Evolutionary conservation across 2,113 vertebrate genomes (phyloP).

Genomic region (Hoplias malabaricus): DNA sequence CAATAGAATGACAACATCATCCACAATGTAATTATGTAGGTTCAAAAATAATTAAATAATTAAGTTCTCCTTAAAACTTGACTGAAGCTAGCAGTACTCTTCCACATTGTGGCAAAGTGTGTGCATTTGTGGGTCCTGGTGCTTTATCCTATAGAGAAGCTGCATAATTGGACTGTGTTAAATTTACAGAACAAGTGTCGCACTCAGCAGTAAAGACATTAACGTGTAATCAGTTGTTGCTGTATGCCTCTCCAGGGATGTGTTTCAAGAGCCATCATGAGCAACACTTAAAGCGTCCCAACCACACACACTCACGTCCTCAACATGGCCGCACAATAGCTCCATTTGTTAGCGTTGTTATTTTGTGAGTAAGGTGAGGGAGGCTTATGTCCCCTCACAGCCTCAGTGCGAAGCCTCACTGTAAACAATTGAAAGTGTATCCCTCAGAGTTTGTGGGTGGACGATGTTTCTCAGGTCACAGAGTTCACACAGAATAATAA

Average conservation of each 20-base stretch:
- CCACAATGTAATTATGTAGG: no score
- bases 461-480: background rate
- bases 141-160: background rate
- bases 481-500: background rate
- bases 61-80: no score
- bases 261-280: conserved; percentile 20
- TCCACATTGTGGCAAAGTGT: background rate
- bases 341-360: background rate
- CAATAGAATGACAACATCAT: no score
- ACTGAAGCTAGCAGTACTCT: no score
- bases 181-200: conserved; percentile 18
- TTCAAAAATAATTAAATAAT: no score
- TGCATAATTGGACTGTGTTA: conserved; percentile 2
- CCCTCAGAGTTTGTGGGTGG: background rate
- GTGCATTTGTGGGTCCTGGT: background rate
- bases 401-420: background rate
- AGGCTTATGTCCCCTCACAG: background rate
- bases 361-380: background rate
- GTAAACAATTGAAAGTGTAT: background rate
- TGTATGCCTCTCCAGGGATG: background rate
- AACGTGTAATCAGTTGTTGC: conserved; percentile 31
- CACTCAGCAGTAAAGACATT: conserved; percentile 27
- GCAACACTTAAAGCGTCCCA: conserved; percentile 15
- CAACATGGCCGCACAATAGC: background rate
- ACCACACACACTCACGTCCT: background rate